A percentile compares a stretch with the other conserved stretches of the same genome.
Evolutionary conservation across 2,797 vertebrate species (phyloP).

Genomic region (Myotis vivesi): DNA sequence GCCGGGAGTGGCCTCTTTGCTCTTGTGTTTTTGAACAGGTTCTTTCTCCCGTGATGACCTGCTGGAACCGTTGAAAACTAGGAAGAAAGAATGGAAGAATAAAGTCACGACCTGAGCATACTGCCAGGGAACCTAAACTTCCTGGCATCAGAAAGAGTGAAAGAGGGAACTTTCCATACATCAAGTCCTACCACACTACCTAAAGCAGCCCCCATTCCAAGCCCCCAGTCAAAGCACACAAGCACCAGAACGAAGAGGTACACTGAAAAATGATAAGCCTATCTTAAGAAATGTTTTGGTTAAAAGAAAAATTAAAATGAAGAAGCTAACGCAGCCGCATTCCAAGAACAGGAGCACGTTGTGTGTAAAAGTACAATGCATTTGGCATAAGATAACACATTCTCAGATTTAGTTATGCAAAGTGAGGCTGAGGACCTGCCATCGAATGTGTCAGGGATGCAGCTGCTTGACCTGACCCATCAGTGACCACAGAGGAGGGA

Average conservation of each 20-base stretch:
- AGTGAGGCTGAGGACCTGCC: not conserved
- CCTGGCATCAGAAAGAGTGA: not conserved
- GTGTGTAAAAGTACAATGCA: rapidly evolving
- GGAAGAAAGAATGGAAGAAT: slow-evolving; percentile 3
- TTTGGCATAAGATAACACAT: rapidly evolving
- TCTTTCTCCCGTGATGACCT: slow-evolving; percentile 93
- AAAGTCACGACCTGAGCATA: not conserved
- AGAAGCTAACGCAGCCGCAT: not conserved
- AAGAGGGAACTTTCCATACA: not conserved
- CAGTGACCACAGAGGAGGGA: not conserved
- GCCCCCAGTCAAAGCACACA: not conserved
- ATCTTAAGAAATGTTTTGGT: not conserved
- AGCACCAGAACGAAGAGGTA: not conserved
- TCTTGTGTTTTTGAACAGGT: slow-evolving; percentile 90
- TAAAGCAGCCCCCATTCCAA: not conserved
- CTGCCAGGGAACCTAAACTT: rapidly evolving
- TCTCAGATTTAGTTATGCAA: not conserved
- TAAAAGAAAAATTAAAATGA: not conserved
- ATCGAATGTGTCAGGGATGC: rapidly evolving
- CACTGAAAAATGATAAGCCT: not conserved
- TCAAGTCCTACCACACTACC: not conserved
- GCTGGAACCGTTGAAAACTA: slow-evolving; percentile 94
- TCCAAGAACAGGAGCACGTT: not conserved
- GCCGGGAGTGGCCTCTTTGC: slow-evolving; percentile 91
- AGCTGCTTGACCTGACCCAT: not conserved